A percentile compares a stretch with the other conserved stretches of the same genome.
Conservation (phyloP, 2,113 vertebrate genomes). For the Bubo bubo region DNA sequence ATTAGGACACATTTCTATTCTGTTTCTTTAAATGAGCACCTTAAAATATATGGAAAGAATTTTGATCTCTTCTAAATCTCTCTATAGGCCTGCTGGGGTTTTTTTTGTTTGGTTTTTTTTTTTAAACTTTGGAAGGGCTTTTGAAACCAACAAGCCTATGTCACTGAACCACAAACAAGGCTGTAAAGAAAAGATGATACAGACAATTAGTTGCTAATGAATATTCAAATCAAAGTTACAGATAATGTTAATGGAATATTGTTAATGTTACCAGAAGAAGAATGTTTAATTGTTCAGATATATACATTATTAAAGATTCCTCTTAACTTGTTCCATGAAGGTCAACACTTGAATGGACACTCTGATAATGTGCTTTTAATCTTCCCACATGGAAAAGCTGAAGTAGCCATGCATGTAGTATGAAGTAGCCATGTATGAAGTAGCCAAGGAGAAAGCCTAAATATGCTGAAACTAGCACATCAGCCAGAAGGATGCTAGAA, state of each 20-base stretch:
- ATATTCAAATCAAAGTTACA: background rate
- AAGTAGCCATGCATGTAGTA: background rate
- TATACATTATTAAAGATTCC: background rate
- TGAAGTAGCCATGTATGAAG: background rate
- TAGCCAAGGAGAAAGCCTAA: background rate
- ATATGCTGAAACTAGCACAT: background rate
- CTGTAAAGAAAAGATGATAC: background rate
- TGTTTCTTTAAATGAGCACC: background rate
- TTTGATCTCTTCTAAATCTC: background rate
- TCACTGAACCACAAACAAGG: background rate
- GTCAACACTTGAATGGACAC: background rate
- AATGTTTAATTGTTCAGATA: background rate
- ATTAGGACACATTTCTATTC: background rate
- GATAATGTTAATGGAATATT: background rate
- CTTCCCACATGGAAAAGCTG: background rate
- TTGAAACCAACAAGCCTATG: background rate
- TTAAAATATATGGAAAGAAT: background rate
- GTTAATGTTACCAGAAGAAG: background rate
- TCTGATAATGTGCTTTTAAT: background rate
- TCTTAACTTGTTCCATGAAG: background rate
- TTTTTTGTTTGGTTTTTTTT: background rate
- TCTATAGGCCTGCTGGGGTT: background rate
- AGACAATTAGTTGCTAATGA: background rate
- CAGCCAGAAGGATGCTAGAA: background rate
- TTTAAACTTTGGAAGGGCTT: background rate